Percentiles rank a stretch among this genome's conserved stretches.
Conservation (phyloP, 2,888 invertebrate genomes). For the Noctua janthe region DNA sequence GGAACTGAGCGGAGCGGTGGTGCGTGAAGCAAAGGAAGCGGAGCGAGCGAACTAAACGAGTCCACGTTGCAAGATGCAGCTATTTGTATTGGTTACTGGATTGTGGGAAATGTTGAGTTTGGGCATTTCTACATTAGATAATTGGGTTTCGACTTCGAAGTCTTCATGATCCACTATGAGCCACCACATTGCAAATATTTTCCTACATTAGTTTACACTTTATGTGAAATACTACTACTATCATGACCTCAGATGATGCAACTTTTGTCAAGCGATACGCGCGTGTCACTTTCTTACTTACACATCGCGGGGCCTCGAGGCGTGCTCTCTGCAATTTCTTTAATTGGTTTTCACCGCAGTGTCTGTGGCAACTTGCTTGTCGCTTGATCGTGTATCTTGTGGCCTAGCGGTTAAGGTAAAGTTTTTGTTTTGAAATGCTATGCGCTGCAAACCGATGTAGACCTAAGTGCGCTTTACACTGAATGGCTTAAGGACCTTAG, state of each 20-base stretch:
- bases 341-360: background rate
- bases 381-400: background rate
- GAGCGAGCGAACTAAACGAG: conserved; percentile 24
- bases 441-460: background rate
- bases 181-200: background rate
- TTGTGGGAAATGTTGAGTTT: background rate
- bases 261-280: background rate
- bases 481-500: too few relatives aligned
- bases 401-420: background rate
- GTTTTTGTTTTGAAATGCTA: too few relatives aligned
- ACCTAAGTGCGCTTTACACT: background rate
- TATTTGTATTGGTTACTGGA: conserved; percentile 7
- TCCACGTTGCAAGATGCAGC: conserved; percentile 10
- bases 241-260: background rate
- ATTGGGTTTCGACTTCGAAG: background rate
- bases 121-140: conserved; percentile 5
- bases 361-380: background rate
- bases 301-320: background rate
- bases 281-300: background rate
- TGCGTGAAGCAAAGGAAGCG: conserved; percentile 28
- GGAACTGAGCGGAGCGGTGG: background rate
- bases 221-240: background rate
- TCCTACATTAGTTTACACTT: background rate
- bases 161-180: background rate
- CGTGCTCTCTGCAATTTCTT: background rate